These are phyloP conservation scores for Zygothrica quintamaculata DNA, from an alignment of 2,888 invertebrate genomes.

Conservation along the genomic window DNA sequence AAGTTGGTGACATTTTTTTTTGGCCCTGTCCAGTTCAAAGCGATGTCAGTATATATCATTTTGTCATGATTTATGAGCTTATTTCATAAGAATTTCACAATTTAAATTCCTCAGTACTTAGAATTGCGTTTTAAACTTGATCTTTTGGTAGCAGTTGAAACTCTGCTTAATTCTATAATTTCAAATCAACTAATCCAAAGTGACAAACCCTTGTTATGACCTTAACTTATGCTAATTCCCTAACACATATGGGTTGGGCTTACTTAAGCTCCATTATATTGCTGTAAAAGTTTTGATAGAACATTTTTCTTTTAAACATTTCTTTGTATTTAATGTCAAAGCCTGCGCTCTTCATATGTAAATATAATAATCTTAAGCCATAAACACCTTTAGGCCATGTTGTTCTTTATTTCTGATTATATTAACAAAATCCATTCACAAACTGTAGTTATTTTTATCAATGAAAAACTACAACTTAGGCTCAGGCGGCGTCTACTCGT, in stretches of 20 bases:
- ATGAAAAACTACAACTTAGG: constrained; percentile 36
- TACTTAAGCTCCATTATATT: no score
- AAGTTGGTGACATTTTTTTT: constrained; percentile 17
- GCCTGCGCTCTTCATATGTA: constrained; percentile 40
- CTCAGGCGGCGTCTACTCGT: constrained; percentile 29
- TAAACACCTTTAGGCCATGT: constrained; percentile 54
- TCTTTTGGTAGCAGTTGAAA: constrained; percentile 23
- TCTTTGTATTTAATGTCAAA: constrained; percentile 9
- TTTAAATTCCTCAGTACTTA: constrained; percentile 11
- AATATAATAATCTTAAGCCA: constrained; percentile 29
- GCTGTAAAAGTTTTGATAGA: constrained; percentile 23
- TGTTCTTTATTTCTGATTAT: constrained; percentile 24
- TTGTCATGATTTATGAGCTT: constrained; percentile 63
- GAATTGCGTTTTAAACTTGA: constrained; percentile 44
- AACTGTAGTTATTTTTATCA: constrained; percentile 49
- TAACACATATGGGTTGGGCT: constrained; percentile 14
- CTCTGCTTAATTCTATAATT: constrained; percentile 3
- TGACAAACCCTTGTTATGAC: neutral
- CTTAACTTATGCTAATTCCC: constrained; percentile 14
- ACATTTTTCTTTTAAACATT: constrained; percentile 12
- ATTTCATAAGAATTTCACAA: constrained; percentile 16
- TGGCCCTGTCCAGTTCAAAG: constrained; percentile 33
- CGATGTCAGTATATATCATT: constrained; percentile 29
- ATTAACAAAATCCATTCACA: constrained; percentile 54
- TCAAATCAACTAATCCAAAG: neutral